Conservation (phyloP, 2,888 invertebrate species). For the Nomada ruficornis region DNA sequence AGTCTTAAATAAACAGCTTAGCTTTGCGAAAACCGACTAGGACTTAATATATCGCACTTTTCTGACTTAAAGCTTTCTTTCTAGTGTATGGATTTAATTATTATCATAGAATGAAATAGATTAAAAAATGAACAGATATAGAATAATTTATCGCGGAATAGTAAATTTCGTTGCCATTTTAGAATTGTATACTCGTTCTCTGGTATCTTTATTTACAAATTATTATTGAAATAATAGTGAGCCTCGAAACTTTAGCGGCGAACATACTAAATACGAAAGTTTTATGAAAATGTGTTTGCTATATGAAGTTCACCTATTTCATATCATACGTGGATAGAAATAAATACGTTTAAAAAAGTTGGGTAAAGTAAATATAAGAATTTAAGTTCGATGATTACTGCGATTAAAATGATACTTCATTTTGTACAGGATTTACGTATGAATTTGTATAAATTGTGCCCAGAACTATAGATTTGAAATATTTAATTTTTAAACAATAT, state of each 20-base stretch:
- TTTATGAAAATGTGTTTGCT: not conserved
- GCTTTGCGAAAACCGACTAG: constrained; percentile 71
- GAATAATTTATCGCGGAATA: no score
- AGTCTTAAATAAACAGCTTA: constrained; percentile 71
- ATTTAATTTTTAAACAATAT: not conserved
- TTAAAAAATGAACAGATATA: no score
- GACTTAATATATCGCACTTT: no score
- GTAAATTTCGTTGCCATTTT: no score
- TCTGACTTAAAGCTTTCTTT: no score
- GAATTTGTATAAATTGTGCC: not conserved
- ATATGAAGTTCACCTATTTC: no score
- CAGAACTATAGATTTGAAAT: not conserved
- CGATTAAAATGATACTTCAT: not conserved
- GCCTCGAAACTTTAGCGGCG: not conserved
- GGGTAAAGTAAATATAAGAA: not conserved
- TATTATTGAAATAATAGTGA: not conserved
- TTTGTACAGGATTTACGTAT: not conserved
- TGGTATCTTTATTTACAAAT: not conserved
- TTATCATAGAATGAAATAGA: no score
- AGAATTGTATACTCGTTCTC: no score
- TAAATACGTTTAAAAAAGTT: not conserved
- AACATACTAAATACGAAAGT: not conserved
- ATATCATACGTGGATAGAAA: not conserved
- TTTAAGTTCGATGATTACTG: not conserved
- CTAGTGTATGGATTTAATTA: no score